Conservation (phyloP, 2,113 vertebrate species). For the Xerus inauris region DNA sequence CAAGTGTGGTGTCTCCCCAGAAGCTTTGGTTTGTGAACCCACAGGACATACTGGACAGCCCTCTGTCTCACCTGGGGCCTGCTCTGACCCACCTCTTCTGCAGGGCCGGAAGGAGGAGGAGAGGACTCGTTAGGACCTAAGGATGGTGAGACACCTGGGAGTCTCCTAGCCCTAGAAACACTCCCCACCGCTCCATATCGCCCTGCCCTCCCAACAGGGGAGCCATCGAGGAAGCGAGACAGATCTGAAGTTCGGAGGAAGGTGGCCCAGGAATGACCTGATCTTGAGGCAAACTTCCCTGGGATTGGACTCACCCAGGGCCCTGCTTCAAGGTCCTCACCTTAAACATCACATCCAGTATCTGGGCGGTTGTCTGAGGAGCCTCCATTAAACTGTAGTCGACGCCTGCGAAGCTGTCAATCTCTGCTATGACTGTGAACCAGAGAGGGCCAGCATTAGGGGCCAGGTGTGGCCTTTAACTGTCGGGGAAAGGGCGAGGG, state of each 20-base stretch:
- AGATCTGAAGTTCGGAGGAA: neutral
- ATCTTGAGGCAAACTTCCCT: neutral
- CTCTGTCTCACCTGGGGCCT: accelerated
- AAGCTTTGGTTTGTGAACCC: neutral
- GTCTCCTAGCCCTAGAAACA: neutral
- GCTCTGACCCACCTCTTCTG: neutral
- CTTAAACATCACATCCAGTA: constrained; percentile 82
- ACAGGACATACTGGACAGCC: neutral
- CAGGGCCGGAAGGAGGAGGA: accelerated
- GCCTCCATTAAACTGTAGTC: constrained; percentile 85
- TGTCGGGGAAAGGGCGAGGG: neutral
- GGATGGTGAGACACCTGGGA: neutral
- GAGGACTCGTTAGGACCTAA: neutral
- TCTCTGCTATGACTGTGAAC: constrained; percentile 83
- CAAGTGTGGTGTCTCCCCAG: neutral
- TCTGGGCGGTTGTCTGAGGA: constrained; percentile 65
- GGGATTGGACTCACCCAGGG: neutral
- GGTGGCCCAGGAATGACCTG: neutral
- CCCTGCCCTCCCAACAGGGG: neutral
- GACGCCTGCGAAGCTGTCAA: constrained; percentile 71
- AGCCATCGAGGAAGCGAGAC: neutral
- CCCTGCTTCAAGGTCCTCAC: constrained; percentile 72
- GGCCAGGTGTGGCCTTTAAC: neutral
- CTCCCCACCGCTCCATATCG: neutral
- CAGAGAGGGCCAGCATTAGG: neutral